Evolutionary conservation across 2,797 vertebrate species (phyloP).

Genomic region (Melanotaenia pygmaea): DNA sequence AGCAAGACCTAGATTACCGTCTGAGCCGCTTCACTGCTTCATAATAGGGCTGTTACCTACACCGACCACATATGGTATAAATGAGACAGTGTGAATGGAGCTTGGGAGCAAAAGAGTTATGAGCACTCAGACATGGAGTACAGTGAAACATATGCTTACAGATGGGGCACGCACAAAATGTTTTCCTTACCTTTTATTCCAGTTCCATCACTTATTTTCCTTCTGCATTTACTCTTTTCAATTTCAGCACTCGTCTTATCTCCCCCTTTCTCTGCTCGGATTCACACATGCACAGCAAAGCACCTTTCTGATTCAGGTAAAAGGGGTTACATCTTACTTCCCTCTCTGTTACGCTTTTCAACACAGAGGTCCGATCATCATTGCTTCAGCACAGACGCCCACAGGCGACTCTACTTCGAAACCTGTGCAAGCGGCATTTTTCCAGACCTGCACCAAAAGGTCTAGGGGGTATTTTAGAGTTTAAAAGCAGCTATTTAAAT

Average conservation of each 20-base stretch:
- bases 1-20: slow-evolving; percentile 53
- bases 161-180: neutral
- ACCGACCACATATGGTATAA: slow-evolving; percentile 27
- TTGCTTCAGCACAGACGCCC: slow-evolving; percentile 31
- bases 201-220: slow-evolving; percentile 7
- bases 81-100: slow-evolving; percentile 15
- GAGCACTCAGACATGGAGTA: neutral
- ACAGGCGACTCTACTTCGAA: slow-evolving; percentile 63
- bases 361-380: slow-evolving; percentile 52
- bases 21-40: slow-evolving; percentile 65
- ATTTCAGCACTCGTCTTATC: slow-evolving; percentile 1
- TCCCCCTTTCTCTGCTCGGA: slow-evolving; percentile 34
- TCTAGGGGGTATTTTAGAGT: slow-evolving; percentile 64
- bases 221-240: slow-evolving; percentile 5
- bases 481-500: slow-evolving; percentile 74
- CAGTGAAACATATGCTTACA: slow-evolving; percentile 5
- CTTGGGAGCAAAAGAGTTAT: slow-evolving; percentile 5
- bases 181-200: slow-evolving; percentile 20
- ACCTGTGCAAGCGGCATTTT: slow-evolving; percentile 74
- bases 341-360: slow-evolving; percentile 38
- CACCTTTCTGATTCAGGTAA: slow-evolving; percentile 12
- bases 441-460: slow-evolving; percentile 47
- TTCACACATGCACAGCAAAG: neutral
- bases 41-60: slow-evolving; percentile 71
- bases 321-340: slow-evolving; percentile 55